These are phyloP conservation scores for Hofmannophila pseudospretella DNA, from an alignment of 2,888 invertebrate species.

Conservation along the genomic window DNA sequence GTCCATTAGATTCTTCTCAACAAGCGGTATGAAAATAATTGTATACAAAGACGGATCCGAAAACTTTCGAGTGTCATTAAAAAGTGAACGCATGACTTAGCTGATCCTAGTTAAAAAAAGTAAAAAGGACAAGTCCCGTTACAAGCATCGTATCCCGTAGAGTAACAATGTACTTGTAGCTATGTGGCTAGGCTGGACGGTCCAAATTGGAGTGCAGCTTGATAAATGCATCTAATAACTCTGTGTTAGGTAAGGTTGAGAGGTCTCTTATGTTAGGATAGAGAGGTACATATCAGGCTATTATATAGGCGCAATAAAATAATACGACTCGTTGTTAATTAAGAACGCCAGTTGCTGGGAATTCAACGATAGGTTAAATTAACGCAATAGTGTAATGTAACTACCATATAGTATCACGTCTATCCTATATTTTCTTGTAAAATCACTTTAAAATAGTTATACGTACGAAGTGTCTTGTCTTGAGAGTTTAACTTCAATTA, in stretches of 20 bases:
- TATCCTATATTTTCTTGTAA: no score
- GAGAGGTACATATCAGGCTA: no score
- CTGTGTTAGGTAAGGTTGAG: slow-evolving; percentile 18
- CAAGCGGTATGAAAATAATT: slow-evolving; percentile 9
- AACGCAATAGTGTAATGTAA: no score
- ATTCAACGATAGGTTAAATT: no score
- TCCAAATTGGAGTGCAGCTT: slow-evolving; percentile 8
- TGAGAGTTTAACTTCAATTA: no score
- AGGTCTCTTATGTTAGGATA: neutral
- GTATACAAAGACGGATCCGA: slow-evolving; percentile 22
- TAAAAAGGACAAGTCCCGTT: slow-evolving; percentile 67
- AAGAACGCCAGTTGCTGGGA: no score
- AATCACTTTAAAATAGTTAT: no score
- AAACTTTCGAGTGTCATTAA: slow-evolving; percentile 50
- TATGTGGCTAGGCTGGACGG: slow-evolving; percentile 6
- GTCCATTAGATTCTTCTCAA: slow-evolving; percentile 9
- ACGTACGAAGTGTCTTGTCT: no score
- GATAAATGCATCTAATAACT: slow-evolving; percentile 10
- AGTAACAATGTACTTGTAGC: slow-evolving; percentile 16
- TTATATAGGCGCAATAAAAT: no score
- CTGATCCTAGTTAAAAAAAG: slow-evolving; percentile 45
- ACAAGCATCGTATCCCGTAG: slow-evolving; percentile 55
- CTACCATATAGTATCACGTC: no score
- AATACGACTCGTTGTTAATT: no score
- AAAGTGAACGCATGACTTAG: slow-evolving; percentile 66